Evolutionary conservation across 2,113 vertebrate genomes (phyloP).

Genomic region (Noturus placidus): DNA sequence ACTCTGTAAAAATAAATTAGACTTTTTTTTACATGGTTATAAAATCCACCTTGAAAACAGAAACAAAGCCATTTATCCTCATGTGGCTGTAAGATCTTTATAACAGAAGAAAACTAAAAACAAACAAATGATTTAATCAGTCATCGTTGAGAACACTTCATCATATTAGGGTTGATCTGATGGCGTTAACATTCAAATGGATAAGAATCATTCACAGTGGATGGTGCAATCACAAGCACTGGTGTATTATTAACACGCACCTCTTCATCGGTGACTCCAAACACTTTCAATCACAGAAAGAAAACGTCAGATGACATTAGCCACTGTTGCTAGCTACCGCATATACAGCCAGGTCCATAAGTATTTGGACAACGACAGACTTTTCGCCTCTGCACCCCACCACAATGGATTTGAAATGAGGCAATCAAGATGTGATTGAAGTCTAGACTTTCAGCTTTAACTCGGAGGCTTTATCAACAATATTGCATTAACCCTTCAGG

Average conservation of each 20-base stretch:
- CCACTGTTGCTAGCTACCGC: neutral
- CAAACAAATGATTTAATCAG: neutral
- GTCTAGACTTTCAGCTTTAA: too few relatives aligned
- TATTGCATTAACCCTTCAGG: too few relatives aligned
- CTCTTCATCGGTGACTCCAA: neutral
- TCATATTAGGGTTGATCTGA: neutral
- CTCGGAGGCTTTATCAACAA: too few relatives aligned
- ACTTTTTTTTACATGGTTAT: neutral
- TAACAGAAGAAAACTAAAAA: neutral
- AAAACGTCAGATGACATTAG: neutral
- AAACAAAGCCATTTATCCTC: neutral
- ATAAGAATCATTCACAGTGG: neutral
- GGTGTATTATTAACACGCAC: neutral
- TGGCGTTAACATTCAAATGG: neutral
- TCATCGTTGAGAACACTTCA: neutral
- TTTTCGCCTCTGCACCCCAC: too few relatives aligned
- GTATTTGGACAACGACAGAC: too few relatives aligned
- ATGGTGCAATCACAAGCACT: neutral
- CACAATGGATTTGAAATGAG: too few relatives aligned
- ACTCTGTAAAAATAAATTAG: conserved; percentile 61
- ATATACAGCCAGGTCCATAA: neutral
- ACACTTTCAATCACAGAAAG: neutral
- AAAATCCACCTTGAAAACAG: neutral
- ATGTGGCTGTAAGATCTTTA: neutral
- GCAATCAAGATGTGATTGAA: too few relatives aligned